Conservation (phyloP, 2,888 invertebrate genomes). For the Philaethria dido region DNA sequence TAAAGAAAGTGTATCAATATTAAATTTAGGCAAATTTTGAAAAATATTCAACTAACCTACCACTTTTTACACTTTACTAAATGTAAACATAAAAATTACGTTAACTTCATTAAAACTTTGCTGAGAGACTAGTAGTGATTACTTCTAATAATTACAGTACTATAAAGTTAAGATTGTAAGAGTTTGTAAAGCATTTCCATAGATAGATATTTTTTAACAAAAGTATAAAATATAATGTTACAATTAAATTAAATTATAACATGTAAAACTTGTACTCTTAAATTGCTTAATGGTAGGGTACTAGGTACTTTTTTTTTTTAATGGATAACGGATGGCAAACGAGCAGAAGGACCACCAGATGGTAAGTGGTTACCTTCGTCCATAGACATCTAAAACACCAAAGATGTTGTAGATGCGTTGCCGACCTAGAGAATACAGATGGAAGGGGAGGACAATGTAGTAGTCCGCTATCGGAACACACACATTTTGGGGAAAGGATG, state of each 20-base stretch:
- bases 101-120: slow-evolving; percentile 22
- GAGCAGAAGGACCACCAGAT: too few relatives aligned
- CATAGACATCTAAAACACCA: too few relatives aligned
- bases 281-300: slow-evolving; percentile 4
- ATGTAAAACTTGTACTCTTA: slow-evolving; percentile 20
- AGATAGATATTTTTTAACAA: not conserved
- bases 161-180: slow-evolving; percentile 4
- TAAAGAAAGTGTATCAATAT: not conserved
- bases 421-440: too few relatives aligned
- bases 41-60: not conserved
- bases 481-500: too few relatives aligned
- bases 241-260: not conserved
- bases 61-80: not conserved
- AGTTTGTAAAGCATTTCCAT: not conserved
- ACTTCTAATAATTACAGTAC: slow-evolving; percentile 18
- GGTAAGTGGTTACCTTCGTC: too few relatives aligned
- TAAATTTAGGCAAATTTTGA: too few relatives aligned
- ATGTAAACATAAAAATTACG: not conserved
- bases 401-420: too few relatives aligned
- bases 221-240: slow-evolving; percentile 4
- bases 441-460: too few relatives aligned
- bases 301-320: too few relatives aligned
- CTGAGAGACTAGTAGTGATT: slow-evolving; percentile 28
- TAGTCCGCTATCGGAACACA: too few relatives aligned
- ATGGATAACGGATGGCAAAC: too few relatives aligned